Evolutionary conservation across 1,140 invertebrate genomes (phyloP).

Genomic region (Aphelenchoides avenae): DNA sequence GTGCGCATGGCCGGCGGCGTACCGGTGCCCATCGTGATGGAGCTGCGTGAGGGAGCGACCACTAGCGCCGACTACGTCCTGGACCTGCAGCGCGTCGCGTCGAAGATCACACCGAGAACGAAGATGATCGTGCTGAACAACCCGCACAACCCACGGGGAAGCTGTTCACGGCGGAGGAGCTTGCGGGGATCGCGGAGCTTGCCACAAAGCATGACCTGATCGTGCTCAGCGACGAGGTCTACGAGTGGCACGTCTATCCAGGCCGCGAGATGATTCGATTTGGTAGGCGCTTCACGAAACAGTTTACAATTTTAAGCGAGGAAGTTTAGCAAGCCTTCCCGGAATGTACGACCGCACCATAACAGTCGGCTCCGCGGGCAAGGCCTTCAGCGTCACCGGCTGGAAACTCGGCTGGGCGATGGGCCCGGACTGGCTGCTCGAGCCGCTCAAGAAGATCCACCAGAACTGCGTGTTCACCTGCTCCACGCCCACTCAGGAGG

Average conservation of each 20-base stretch:
- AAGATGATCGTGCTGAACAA: slow-evolving; percentile 94
- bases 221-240: slow-evolving; percentile 92
- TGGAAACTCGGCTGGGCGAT: slow-evolving; percentile 87
- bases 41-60: slow-evolving; percentile 63
- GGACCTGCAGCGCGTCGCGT: slow-evolving; percentile 75
- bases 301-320: not conserved
- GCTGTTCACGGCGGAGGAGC: slow-evolving; percentile 63
- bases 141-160: slow-evolving; percentile 59
- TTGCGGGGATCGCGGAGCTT: slow-evolving; percentile 74
- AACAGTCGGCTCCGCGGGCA: slow-evolving; percentile 88
- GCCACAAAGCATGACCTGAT: slow-evolving; percentile 87
- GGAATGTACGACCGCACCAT: slow-evolving; percentile 97
- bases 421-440: slow-evolving; percentile 74
- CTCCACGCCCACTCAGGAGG: slow-evolving; percentile 79
- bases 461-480: slow-evolving; percentile 90
- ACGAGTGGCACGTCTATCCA: slow-evolving; percentile 91
- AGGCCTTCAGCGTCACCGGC: slow-evolving; percentile 84
- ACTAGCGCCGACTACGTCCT: slow-evolving; percentile 82
- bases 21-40: slow-evolving; percentile 79
- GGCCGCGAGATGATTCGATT: slow-evolving; percentile 81
- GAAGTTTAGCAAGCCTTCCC: slow-evolving; percentile 74
- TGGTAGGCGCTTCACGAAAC: slow-evolving; percentile 63
- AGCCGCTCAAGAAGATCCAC: slow-evolving; percentile 79
- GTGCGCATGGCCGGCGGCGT: slow-evolving; percentile 76
- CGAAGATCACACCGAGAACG: slow-evolving; percentile 80